Base-by-base conservation (phyloP, 2,113 vertebrate species). In the Eurystomus gularis region DNA sequence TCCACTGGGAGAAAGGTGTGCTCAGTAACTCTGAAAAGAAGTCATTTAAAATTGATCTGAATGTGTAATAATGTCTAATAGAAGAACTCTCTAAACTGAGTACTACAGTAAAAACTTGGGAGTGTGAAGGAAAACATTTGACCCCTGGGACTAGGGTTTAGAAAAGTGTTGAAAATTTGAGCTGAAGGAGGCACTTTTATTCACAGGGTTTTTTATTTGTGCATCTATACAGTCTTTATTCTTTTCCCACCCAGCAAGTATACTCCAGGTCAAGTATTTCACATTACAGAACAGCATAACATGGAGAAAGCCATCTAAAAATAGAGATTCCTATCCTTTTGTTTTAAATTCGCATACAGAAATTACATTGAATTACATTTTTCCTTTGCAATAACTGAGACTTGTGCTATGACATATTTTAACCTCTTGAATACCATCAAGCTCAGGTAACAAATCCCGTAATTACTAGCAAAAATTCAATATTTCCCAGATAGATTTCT, bases 31-130 rank as follows among this genome's bases (percentile, higher is more conserved):
- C 77, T 75, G 69, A 11, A 60, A 84, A 88, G 70, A 88, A 90
- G 55, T 61, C 0, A 94, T 88, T 94, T 69, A 82, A 91, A 93
- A 95, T 93, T 89, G 81, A 94, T 93, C 49, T 86, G n/a, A 9
- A 61, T 84, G 39, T 64, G 69, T 96, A 94, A 84, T 69, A 72
- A 66, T 15, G 52, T 69, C 54, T 96, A 95, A 73, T 39, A 91
- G 57, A 94, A 83, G 54, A 93, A 91, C 28, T 52, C 64, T 84
- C 20, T 86, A 82, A 89, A 76, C 23, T 52, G 69, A 82, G 82
- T 76, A 61, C 13, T 79, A 46, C 6, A 80, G 16, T 65, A 66
- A 93, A 90, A 85, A 73, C 17, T 66, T 61, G 26, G 18, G 24
- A 82, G 24, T 39, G 40, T 58, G 71, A 96, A 65, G 31, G 28